Percentiles rank a stretch among this genome's conserved stretches.
Conservation (phyloP, 1,140 invertebrate genomes). For the Lordiphosa stackelbergi region DNA sequence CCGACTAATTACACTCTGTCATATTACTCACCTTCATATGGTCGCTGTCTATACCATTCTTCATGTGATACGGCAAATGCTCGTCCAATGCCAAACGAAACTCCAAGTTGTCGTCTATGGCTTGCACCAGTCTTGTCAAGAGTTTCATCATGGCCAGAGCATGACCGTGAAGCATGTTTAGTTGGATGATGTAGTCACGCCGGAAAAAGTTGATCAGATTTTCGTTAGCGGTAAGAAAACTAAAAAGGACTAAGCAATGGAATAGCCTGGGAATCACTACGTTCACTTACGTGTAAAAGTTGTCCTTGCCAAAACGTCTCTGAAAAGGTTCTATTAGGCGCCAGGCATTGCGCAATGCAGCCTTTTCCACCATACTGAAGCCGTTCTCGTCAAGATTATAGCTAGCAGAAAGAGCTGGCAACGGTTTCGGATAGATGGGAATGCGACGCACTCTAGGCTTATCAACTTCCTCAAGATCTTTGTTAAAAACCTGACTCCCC, state of each 20-base stretch:
- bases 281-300: constrained; percentile 26
- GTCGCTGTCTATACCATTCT: constrained; percentile 8
- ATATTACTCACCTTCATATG: constrained; percentile 20
- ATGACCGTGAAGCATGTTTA: constrained; percentile 22
- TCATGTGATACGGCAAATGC: constrained; percentile 24
- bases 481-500: no score
- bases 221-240: constrained; percentile 25
- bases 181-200: constrained; percentile 11
- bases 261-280: not conserved
- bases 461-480: not conserved
- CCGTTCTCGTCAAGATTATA: constrained; percentile 21
- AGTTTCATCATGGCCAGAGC: constrained; percentile 33
- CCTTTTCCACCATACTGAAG: constrained; percentile 27
- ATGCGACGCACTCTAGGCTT: not conserved
- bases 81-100: constrained; percentile 34
- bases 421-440: constrained; percentile 30
- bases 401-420: constrained; percentile 15
- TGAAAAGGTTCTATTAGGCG: constrained; percentile 34
- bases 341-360: constrained; percentile 36
- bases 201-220: constrained; percentile 24
- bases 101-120: constrained; percentile 16
- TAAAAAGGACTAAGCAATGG: not conserved
- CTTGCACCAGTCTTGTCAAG: constrained; percentile 14
- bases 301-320: constrained; percentile 36
- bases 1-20: not conserved